A percentile compares a stretch with the other conserved stretches of the same genome.
These are phyloP conservation scores for Cataglyphis albicans DNA, from an alignment of 2,888 invertebrate genomes.

Conservation along the genomic window DNA sequence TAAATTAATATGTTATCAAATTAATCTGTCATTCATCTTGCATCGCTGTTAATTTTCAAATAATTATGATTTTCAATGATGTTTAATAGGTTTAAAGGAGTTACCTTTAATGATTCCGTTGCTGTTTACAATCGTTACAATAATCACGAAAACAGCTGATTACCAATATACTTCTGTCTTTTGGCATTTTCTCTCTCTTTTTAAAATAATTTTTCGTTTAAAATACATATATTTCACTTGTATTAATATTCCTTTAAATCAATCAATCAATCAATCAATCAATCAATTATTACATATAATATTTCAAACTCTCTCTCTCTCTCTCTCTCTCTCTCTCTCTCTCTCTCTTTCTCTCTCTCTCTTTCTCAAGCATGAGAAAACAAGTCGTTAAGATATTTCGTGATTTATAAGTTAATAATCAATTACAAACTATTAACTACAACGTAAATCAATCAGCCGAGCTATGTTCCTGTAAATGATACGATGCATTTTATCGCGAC, in stretches of 20 bases:
- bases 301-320: neutral
- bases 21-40: constrained; percentile 10
- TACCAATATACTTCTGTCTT: neutral
- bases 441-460: neutral
- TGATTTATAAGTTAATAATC: neutral
- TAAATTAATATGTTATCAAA: constrained; percentile 12
- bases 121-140: neutral
- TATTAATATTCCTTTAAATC: neutral
- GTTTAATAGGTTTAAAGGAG: neutral
- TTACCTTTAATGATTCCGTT: neutral
- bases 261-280: neutral
- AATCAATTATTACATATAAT: neutral
- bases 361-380: neutral
- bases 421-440: neutral
- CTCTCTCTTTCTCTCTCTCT: neutral
- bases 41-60: constrained; percentile 14
- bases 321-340: too few species aligned
- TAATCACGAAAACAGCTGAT: constrained; percentile 16
- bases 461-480: neutral
- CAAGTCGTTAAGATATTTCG: constrained; percentile 5
- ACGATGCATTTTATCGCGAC: constrained; percentile 12
- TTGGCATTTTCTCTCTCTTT: neutral
- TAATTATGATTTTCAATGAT: neutral
- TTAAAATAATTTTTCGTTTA: neutral
- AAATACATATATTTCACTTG: neutral